These are phyloP conservation scores for Syngnathus typhle DNA, from an alignment of 2,113 vertebrate genomes.

Conservation along the genomic window DNA sequence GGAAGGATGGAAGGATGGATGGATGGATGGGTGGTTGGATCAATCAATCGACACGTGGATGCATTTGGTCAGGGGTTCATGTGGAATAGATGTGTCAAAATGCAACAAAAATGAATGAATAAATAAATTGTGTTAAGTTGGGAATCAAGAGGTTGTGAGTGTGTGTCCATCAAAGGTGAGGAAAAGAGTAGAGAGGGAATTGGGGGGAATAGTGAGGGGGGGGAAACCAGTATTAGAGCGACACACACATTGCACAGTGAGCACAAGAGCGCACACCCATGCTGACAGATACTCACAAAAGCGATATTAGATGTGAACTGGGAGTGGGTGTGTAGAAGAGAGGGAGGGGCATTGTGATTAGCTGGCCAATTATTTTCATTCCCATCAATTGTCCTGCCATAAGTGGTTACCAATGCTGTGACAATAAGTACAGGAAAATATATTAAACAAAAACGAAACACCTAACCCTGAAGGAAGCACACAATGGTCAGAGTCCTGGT, in stretches of 20 bases:
- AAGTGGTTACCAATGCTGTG: slow-evolving; percentile 53
- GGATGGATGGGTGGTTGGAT: slow-evolving; percentile 31
- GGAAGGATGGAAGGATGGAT: slow-evolving; percentile 33
- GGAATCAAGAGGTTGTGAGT: slow-evolving; percentile 38
- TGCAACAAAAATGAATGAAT: slow-evolving; percentile 34
- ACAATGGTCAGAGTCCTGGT: neutral
- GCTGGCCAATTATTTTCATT: slow-evolving; percentile 33
- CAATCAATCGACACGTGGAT: slow-evolving; percentile 36
- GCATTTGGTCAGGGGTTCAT: slow-evolving; percentile 32
- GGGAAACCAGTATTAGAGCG: slow-evolving; percentile 75
- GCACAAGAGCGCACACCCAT: slow-evolving; percentile 62
- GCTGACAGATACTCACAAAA: slow-evolving; percentile 60
- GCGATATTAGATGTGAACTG: slow-evolving; percentile 63
- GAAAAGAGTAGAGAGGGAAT: slow-evolving; percentile 44
- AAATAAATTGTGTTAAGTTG: slow-evolving; percentile 38
- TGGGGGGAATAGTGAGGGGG: slow-evolving; percentile 54
- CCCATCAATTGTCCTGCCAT: slow-evolving; percentile 54
- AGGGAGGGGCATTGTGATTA: slow-evolving; percentile 41
- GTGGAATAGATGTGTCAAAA: slow-evolving; percentile 24
- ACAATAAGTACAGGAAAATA: slow-evolving; percentile 18
- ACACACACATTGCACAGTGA: slow-evolving; percentile 71
- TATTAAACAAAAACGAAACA: slow-evolving; percentile 26
- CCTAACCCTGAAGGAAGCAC: neutral
- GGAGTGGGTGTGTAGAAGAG: slow-evolving; percentile 55
- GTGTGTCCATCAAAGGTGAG: slow-evolving; percentile 57